Base-by-base conservation (phyloP, 2,113 vertebrate species). In the Phaetusa simplex region DNA sequence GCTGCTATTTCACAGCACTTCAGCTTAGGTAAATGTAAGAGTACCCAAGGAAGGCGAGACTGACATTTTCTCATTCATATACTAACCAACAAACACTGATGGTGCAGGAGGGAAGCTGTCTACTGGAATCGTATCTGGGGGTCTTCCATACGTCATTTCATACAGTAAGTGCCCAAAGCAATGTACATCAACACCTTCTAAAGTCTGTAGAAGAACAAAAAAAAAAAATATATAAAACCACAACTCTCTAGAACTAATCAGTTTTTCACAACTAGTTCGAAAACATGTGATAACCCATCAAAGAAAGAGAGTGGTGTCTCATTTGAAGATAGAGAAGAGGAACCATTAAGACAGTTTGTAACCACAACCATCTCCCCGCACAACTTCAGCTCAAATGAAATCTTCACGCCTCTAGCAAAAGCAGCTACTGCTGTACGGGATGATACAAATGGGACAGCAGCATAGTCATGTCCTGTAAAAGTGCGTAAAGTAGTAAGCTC, bases 141-240 rank as follows among this genome's bases (percentile, higher is more conserved):
- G 99, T 53, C 98, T 98, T 42, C 99, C 99, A 0, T 99, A 99
- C 1, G 98, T 99, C 99, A 99, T 99, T 98, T 99, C 99, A 86
- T 99, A 99, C 12, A 99, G 97, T 96, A 99, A 98, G 94, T 99
- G 99, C 71, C 99, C 99, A 83, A 99, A 99, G 93, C 99, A 99
- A 94, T 99, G 99, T 52, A 99, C 98, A 12, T 99, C 99, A 67
- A 99, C 97, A 94, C 98, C 99, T 96, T 99, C 99, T 94, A 98
- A 98, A 8, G 98, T 99, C 99, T 99, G 97, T 14, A 56, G 86
- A 85, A 56, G 50, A 88, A 89, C 40, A 94, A 70, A 94, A 42
- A 58, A 66, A 42, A 11, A 65, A 53, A 66, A 40, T 38, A 38
- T 38, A 38, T 9, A 69, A 77, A 74, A 62, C 3, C 40, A 69